Evolutionary conservation across 2,113 vertebrate species (phyloP), one percentile per base, ranked within the genome.

Genomic region (Prunella fulvescens): DNA sequence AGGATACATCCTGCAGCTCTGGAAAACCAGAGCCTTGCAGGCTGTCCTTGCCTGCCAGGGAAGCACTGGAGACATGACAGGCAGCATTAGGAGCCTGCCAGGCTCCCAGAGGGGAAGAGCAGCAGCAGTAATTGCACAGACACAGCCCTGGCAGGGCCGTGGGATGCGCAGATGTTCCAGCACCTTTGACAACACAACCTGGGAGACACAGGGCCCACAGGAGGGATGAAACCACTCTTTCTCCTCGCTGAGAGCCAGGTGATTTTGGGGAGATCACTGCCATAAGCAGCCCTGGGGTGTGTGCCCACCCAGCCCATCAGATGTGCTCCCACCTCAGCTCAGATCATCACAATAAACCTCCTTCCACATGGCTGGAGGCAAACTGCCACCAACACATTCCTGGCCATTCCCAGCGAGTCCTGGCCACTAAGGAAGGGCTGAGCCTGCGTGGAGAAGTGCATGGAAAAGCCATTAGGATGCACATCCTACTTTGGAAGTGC

Each of bases 381-480:
- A 73, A 66, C 2, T 40, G n/a, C 26, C 62, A 4, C 57, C 31
- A 26, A 3, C 35, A 6, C 10, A 3, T 20, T 7, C 37, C 20
- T n/a, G 57, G 16, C 26, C 39, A 2, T 44, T 33, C 9, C 6
- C 11, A 53, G 70, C 0, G 31, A 17, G 25, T 5, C 25, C 71
- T 4, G 23, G 81, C 61, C 90, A 8, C 8, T 4, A 0, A 16
- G 1, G 3, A 37, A 61, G 50, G 72, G 88, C 57, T 71, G 31
- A 92, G 71, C 40, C 92, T 15, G 69, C 51, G 1, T 0, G 56
- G 54, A 35, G 48, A 40, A 22, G 73, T 28, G 2, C 79, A 33
- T 16, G n/a, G 77, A 26, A 20, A 45, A 95, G 92, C 95, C 92
- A 88, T 96, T 53, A 88, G 95, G 80, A 95, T 94, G 95, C 96